Percentiles rank a stretch among this genome's conserved stretches.
These are phyloP conservation scores for Falco cherrug DNA, from an alignment of 2,797 vertebrate genomes.

Conservation along the genomic window DNA sequence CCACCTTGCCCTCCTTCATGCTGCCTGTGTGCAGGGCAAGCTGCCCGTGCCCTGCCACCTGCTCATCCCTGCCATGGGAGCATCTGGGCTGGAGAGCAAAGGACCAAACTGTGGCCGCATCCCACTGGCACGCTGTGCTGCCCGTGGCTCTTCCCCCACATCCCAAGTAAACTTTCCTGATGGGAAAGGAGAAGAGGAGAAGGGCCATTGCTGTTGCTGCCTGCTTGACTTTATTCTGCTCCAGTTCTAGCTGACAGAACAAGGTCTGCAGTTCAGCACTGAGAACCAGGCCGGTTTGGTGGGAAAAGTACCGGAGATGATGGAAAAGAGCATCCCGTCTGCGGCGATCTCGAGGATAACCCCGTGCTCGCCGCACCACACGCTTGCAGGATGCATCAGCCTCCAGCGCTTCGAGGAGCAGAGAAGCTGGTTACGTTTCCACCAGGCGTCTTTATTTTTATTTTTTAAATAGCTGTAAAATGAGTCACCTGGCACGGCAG, in stretches of 20 bases:
- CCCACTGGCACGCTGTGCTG: fast-evolving
- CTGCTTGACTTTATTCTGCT: neutral
- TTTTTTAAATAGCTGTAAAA: neutral
- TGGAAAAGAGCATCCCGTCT: neutral
- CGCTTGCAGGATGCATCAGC: fast-evolving
- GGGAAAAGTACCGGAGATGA: neutral
- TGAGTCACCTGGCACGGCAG: conserved; percentile 51
- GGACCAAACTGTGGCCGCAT: fast-evolving
- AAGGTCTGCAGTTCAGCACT: neutral
- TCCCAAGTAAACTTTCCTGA: neutral
- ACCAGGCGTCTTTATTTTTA: neutral
- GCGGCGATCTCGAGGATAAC: fast-evolving
- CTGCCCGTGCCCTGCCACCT: neutral
- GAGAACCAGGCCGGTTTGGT: too few relatives aligned
- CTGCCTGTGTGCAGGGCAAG: neutral
- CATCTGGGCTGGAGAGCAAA: fast-evolving
- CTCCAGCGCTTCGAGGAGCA: neutral
- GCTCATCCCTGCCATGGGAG: fast-evolving
- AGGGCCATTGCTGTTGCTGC: fast-evolving
- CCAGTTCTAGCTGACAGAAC: neutral
- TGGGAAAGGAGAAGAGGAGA: neutral
- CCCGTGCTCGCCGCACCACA: fast-evolving
- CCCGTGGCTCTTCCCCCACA: fast-evolving
- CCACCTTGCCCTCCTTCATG: neutral
- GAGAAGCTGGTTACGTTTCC: neutral